Conservation (phyloP, 1,140 invertebrate species). For the Ooceraea biroi region DNA sequence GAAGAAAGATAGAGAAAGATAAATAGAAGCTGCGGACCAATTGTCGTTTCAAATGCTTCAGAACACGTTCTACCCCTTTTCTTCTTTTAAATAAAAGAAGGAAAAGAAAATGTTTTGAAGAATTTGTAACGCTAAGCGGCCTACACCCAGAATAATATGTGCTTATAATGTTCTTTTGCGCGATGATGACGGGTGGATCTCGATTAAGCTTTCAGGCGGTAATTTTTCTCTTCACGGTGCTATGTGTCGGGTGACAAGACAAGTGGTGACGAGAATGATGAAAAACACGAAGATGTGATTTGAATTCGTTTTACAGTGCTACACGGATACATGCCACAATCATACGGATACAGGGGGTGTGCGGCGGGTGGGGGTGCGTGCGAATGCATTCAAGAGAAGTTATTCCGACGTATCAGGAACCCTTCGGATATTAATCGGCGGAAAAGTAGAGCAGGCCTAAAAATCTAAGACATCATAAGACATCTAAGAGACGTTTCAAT, state of each 20-base stretch:
- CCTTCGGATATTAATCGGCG: conserved; percentile 33
- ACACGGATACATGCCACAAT: conserved; percentile 79
- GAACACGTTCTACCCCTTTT: too few relatives aligned
- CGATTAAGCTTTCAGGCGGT: conserved; percentile 42
- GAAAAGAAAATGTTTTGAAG: not conserved
- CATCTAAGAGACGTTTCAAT: not conserved
- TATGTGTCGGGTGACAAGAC: conserved; percentile 41
- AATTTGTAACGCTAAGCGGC: too few relatives aligned
- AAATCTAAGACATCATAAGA: not conserved
- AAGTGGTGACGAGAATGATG: conserved; percentile 38
- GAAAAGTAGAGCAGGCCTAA: conserved; percentile 40
- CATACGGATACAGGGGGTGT: conserved; percentile 62
- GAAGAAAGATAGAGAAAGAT: not conserved
- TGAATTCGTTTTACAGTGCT: conserved; percentile 63
- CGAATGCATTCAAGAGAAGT: conserved; percentile 77
- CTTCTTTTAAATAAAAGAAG: too few relatives aligned
- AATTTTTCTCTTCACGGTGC: conserved; percentile 8
- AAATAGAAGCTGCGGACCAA: too few relatives aligned
- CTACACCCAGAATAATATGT: conserved; percentile 35
- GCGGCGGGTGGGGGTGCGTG: conserved; percentile 67
- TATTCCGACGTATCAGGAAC: conserved; percentile 52
- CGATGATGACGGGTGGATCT: conserved; percentile 33
- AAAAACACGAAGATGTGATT: conserved; percentile 41
- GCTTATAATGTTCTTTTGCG: conserved; percentile 30
- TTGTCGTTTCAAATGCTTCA: too few relatives aligned